These are phyloP conservation scores for Eriosoma lanigerum DNA, from an alignment of 1,140 invertebrate genomes.

Conservation along the genomic window DNA sequence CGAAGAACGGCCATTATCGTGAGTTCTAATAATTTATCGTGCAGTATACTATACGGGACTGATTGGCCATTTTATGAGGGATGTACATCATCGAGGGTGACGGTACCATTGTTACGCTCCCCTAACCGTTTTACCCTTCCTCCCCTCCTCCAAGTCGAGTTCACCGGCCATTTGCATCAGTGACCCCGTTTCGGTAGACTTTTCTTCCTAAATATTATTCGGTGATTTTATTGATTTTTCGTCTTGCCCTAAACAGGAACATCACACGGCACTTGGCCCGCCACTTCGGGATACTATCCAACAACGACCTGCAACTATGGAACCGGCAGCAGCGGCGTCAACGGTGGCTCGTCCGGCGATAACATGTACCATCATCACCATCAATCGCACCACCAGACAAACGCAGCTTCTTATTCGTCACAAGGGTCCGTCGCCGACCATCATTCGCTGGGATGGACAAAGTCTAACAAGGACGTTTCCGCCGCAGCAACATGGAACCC, in stretches of 20 bases:
- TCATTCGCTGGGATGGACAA: constrained; percentile 38
- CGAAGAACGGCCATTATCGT: no score
- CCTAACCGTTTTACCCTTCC: background rate
- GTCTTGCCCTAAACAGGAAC: background rate
- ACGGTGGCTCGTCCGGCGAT: constrained; percentile 1
- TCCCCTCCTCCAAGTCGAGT: background rate
- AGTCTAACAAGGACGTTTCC: constrained; percentile 21
- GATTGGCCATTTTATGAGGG: no score
- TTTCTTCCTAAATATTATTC: background rate
- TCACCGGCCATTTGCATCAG: background rate
- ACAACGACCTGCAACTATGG: constrained; percentile 16
- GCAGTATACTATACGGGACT: no score
- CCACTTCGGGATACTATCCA: constrained; percentile 1
- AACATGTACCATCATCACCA: constrained; percentile 33
- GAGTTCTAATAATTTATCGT: no score
- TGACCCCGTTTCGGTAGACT: background rate
- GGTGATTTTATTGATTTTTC: background rate
- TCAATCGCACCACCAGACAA: constrained; percentile 3
- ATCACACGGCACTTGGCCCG: constrained; percentile 19
- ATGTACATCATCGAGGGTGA: background rate
- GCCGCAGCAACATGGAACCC: constrained; percentile 12
- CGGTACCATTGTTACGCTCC: constrained; percentile 9
- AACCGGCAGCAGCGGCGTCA: background rate
- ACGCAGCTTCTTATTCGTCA: constrained; percentile 18
- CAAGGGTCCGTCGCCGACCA: background rate